Percentiles rank a stretch among this genome's conserved stretches.
These are phyloP conservation scores for Albula goreensis DNA, from an alignment of 2,113 vertebrate genomes.

Conservation along the genomic window DNA sequence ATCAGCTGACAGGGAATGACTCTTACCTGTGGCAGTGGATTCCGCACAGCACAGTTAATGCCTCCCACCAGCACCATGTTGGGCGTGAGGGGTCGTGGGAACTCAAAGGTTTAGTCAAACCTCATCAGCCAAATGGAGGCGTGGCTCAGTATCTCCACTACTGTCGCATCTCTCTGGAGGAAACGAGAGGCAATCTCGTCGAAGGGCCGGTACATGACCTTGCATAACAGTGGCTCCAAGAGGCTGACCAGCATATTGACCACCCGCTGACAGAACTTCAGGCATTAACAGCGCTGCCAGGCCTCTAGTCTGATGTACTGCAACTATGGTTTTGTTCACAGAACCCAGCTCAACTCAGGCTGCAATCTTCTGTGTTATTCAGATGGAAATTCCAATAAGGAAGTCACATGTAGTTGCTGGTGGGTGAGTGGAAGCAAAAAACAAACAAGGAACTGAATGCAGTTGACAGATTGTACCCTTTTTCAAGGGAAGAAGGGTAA, in stretches of 20 bases:
- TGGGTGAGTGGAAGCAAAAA: too few relatives aligned
- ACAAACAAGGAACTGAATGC: too few relatives aligned
- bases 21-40: constrained; percentile 59
- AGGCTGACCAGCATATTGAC: constrained; percentile 67
- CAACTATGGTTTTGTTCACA: background rate
- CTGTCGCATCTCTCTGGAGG: constrained; percentile 67
- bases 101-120: constrained; percentile 77
- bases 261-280: constrained; percentile 73
- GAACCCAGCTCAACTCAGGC: background rate
- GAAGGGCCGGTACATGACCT: constrained; percentile 52
- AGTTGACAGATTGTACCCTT: too few relatives aligned
- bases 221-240: constrained; percentile 68
- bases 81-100: constrained; percentile 80
- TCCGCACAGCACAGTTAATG: constrained; percentile 65
- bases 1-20: background rate
- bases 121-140: constrained; percentile 76
- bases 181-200: constrained; percentile 62
- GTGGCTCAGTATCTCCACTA: constrained; percentile 60
- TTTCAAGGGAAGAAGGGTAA: too few relatives aligned
- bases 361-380: background rate
- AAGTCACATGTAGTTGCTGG: too few relatives aligned
- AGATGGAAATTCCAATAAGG: background rate
- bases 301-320: constrained; percentile 25
- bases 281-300: background rate
- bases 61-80: constrained; percentile 81